Evolutionary conservation across 2,797 vertebrate species (phyloP), one percentile per base, ranked within the genome.

Genomic region (Columba guinea): DNA sequence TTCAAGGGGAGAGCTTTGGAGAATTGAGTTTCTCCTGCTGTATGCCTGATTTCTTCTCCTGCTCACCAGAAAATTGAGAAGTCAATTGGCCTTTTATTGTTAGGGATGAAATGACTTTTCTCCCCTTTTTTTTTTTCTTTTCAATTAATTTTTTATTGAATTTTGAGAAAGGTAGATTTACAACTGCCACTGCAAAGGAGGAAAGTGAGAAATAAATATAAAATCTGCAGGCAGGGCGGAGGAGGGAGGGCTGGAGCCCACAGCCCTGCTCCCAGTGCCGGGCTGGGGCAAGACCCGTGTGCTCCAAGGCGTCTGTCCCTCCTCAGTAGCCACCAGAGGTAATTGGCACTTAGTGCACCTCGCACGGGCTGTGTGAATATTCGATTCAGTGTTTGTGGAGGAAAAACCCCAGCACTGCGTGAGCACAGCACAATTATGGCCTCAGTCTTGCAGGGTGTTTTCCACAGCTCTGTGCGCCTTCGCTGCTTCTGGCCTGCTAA

Each of bases 41-140:
- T 80, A 16, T 58, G 86, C 80, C 86, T 73, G 90, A 90, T 89
- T 95, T 83, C 91, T 90, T 62, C 81, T 63, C 77, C 83, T 93
- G 91, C 84, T 91, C 88, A 71, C 94, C 67, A 41, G 93, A 91
- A 97, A 96, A 95, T 44, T 92, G 94, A 96, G 88, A 95, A 93
- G 95, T 96, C 95, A 97, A 96, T 94, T 92, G 95, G 94, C 74
- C 95, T 96, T 96, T 96, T 96, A 96, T 96, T 91, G 80, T 89
- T 82, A 76, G 63, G 67, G n/a, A 62, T 93, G 85, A 91, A 91
- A 91, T 95, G 23, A 59, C 69, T 83, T 67, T 49, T 16, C 21
- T 20, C 44, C 44, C 19, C 26, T 51, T 52, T 52, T 27, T 13
- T 22, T 24, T 7, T 28, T 30, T 15, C 41, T 69, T 19, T 27